A percentile compares a stretch with the other conserved stretches of the same genome.
Conservation (phyloP, 2,797 vertebrate genomes). For the Alectoris magna region DNA sequence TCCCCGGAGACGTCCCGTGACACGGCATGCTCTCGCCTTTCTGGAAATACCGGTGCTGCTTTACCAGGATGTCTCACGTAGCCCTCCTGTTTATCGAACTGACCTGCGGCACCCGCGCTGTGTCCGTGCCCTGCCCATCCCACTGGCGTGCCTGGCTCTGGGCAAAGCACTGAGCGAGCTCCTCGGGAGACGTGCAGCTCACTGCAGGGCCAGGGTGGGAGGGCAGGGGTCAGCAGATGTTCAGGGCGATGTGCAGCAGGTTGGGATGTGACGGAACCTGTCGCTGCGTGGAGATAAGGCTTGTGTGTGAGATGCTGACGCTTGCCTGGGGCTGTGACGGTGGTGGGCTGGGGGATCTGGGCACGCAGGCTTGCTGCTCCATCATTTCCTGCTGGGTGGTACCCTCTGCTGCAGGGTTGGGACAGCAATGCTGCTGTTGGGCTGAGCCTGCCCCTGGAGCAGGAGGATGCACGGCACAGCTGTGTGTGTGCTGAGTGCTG, state of each 20-base stretch:
- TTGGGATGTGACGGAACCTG: neutral
- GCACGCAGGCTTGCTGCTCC: neutral
- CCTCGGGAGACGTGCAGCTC: neutral
- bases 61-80: neutral
- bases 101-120: neutral
- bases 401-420: fast-evolving
- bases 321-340: neutral
- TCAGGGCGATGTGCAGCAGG: neutral
- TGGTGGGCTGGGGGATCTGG: neutral
- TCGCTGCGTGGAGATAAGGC: neutral
- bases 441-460: neutral
- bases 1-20: neutral
- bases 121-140: neutral
- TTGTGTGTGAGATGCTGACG: neutral
- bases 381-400: neutral
- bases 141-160: neutral
- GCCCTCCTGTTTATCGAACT: neutral
- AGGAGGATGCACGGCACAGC: fast-evolving
- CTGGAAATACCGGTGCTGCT: neutral
- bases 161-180: neutral
- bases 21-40: neutral
- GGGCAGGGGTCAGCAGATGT: neutral
- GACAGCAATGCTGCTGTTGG: neutral
- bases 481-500: neutral
- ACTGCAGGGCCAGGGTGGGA: neutral